Conservation (phyloP, 2,113 vertebrate genomes). For the Entomyzon cyanotis region DNA sequence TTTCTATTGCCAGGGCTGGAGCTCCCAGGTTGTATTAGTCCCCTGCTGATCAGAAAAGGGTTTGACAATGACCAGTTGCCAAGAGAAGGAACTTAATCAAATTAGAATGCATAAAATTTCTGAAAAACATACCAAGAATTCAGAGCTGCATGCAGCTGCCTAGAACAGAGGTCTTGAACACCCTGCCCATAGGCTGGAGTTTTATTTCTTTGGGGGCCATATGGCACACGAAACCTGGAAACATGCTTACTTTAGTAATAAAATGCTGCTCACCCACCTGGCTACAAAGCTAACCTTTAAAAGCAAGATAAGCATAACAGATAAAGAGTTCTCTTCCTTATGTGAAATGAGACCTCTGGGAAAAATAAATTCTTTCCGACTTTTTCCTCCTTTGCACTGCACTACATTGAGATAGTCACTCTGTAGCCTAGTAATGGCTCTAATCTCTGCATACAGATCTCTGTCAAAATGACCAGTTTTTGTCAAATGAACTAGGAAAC, state of each 20-base stretch:
- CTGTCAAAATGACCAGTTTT: neutral
- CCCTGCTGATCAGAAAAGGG: conserved; percentile 11
- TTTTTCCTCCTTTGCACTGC: neutral
- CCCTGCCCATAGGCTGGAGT: neutral
- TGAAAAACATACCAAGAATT: neutral
- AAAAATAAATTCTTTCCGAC: neutral
- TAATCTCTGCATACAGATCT: neutral
- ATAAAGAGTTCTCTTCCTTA: neutral
- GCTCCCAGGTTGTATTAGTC: neutral
- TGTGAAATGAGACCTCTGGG: neutral
- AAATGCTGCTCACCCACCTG: neutral
- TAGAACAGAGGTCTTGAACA: conserved; percentile 25
- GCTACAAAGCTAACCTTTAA: neutral
- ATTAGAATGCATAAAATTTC: conserved; percentile 27
- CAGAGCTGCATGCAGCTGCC: neutral
- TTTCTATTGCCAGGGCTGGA: neutral
- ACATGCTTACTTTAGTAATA: conserved; percentile 12
- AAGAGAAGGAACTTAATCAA: conserved; percentile 13
- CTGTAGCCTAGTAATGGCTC: neutral
- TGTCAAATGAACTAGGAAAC: neutral
- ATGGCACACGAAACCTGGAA: neutral
- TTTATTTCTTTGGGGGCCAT: conserved; percentile 15
- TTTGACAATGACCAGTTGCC: neutral
- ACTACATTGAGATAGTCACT: neutral
- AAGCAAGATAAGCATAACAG: conserved; percentile 37